These are phyloP conservation scores for Coleophora deauratella DNA, from an alignment of 2,888 invertebrate genomes.

Conservation along the genomic window DNA sequence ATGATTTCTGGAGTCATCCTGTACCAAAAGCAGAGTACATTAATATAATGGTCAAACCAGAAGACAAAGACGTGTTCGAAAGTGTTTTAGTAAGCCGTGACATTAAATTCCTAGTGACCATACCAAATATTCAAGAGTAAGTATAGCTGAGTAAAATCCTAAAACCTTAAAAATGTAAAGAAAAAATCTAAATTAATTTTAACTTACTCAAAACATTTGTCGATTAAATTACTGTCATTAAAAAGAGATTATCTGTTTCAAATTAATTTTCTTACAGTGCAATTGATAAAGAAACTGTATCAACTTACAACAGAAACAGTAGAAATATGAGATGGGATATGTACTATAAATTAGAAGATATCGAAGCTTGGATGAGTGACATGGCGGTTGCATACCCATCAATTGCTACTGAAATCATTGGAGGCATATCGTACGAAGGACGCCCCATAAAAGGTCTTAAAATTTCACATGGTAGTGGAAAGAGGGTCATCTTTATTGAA, in stretches of 20 bases:
- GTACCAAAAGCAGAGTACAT: conserved; percentile 37
- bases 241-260: too few relatives aligned
- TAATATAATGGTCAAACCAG: conserved; percentile 56
- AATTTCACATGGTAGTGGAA: conserved; percentile 48
- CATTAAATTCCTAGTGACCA: conserved; percentile 51
- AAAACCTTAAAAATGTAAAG: too few relatives aligned
- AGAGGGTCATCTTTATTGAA: conserved; percentile 50
- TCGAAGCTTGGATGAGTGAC: conserved; percentile 73
- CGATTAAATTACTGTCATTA: too few relatives aligned
- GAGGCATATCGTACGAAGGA: conserved; percentile 61
- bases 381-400: conserved; percentile 56
- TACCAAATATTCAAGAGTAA: conserved; percentile 68
- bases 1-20: conserved; percentile 59
- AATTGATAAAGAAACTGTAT: conserved; percentile 61
- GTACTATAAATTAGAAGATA: conserved; percentile 76
- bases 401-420: conserved; percentile 46
- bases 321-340: conserved; percentile 69
- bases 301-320: conserved; percentile 32
- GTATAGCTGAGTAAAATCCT: conserved; percentile 20
- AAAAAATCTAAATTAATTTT: too few relatives aligned
- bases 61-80: conserved; percentile 40
- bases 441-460: conserved; percentile 62
- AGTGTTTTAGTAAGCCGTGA: conserved; percentile 34
- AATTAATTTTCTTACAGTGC: conserved; percentile 40
- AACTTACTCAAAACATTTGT: too few relatives aligned